Evolutionary conservation across 2,797 vertebrate genomes (phyloP).

Genomic region (Salarias fasciatus): DNA sequence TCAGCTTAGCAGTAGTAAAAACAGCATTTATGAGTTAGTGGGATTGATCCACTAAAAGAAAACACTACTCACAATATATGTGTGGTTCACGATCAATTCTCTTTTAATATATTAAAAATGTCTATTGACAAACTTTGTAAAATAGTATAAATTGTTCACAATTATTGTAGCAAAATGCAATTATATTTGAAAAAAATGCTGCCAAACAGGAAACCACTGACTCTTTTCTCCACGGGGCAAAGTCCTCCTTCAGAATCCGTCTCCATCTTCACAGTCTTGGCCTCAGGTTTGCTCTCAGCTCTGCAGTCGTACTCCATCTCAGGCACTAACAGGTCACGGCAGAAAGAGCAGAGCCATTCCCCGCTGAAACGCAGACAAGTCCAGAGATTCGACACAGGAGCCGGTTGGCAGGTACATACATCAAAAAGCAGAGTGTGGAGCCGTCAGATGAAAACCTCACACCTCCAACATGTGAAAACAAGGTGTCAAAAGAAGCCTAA

Average conservation of each 20-base stretch:
- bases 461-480: slow-evolving; percentile 15
- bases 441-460: slow-evolving; percentile 28
- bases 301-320: slow-evolving; percentile 86
- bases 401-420: slow-evolving; percentile 9
- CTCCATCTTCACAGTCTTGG: slow-evolving; percentile 64
- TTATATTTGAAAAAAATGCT: neutral
- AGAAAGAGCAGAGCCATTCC: slow-evolving; percentile 89
- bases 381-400: slow-evolving; percentile 15
- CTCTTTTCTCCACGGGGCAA: slow-evolving; percentile 83
- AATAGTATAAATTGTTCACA: too few species aligned
- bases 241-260: slow-evolving; percentile 51
- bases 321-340: slow-evolving; percentile 80
- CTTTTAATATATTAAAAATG: too few species aligned
- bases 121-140: too few species aligned
- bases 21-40: too few species aligned
- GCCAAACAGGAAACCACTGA: slow-evolving; percentile 60
- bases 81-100: too few species aligned
- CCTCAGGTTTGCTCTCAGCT: slow-evolving; percentile 55
- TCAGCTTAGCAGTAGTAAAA: too few species aligned
- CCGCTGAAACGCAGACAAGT: slow-evolving; percentile 76
- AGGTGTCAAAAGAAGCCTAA: slow-evolving; percentile 13
- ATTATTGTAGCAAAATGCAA: neutral
- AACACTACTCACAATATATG: too few species aligned
- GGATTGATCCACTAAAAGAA: too few species aligned
- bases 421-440: slow-evolving; percentile 1